Percentiles rank a stretch among this genome's conserved stretches.
phyloP scores from a whole-genome alignment of 2,888 invertebrate genomes.

The Shargacucullia verbasci region DNA sequence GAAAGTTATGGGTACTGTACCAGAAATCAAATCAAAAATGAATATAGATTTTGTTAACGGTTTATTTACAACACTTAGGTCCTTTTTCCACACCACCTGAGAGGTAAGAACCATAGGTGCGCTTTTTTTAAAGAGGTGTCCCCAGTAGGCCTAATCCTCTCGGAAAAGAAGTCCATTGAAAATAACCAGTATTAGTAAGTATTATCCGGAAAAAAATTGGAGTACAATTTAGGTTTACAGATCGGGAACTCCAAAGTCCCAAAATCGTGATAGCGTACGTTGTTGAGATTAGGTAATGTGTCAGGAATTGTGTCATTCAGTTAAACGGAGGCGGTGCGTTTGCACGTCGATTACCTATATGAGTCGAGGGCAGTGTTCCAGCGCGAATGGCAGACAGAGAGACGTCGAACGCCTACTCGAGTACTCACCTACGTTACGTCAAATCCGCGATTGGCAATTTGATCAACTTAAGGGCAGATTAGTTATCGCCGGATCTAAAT shows the following conservation, averaged over 20 bases:
- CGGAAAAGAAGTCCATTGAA: slow-evolving; percentile 14
- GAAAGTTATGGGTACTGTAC: slow-evolving; percentile 51
- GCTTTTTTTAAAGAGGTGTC: slow-evolving; percentile 88
- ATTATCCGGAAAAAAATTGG: slow-evolving; percentile 43
- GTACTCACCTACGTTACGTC: slow-evolving; percentile 56
- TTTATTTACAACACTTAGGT: slow-evolving; percentile 51
- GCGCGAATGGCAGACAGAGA: slow-evolving; percentile 73
- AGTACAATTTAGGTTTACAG: slow-evolving; percentile 48
- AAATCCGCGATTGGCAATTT: slow-evolving; percentile 45
- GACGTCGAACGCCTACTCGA: slow-evolving; percentile 73
- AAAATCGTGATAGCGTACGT: slow-evolving; percentile 75
- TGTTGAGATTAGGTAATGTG: slow-evolving; percentile 80
- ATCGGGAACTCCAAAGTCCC: slow-evolving; percentile 59
- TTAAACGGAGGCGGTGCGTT: slow-evolving; percentile 82
- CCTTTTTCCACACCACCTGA: slow-evolving; percentile 86
- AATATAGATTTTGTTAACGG: slow-evolving; percentile 1
- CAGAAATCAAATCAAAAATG: slow-evolving; percentile 41
- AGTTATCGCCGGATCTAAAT: slow-evolving; percentile 19
- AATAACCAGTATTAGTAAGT: slow-evolving; percentile 27
- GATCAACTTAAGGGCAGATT: slow-evolving; percentile 40
- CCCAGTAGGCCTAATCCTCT: slow-evolving; percentile 88
- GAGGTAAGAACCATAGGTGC: slow-evolving; percentile 85
- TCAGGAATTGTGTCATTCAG: slow-evolving; percentile 86
- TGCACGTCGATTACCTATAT: slow-evolving; percentile 73
- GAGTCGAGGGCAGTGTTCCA: slow-evolving; percentile 79